These are phyloP conservation scores for Myathropa florea DNA, from an alignment of 2,888 invertebrate genomes.

Conservation along the genomic window DNA sequence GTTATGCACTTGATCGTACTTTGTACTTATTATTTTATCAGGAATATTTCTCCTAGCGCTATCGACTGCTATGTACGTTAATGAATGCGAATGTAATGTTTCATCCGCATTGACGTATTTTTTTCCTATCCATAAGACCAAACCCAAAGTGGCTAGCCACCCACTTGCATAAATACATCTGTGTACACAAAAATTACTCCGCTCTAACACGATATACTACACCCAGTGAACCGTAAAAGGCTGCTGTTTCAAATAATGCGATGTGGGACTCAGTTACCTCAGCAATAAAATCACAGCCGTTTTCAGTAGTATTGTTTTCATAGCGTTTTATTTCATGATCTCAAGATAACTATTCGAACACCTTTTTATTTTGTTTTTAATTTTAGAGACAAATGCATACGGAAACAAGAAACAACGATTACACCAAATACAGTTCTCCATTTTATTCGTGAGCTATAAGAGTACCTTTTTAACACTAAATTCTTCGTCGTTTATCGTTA, in stretches of 20 bases:
- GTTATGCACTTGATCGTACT: no score
- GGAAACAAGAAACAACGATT: constrained; percentile 19
- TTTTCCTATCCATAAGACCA: no score
- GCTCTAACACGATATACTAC: no score
- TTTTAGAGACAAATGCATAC: constrained; percentile 46
- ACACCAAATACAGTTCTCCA: constrained; percentile 26
- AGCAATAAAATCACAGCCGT: neutral
- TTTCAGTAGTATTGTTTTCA: neutral
- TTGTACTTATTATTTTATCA: no score
- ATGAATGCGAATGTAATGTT: no score
- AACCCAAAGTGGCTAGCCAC: neutral
- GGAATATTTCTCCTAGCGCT: no score
- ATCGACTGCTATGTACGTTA: no score
- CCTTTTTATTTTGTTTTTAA: neutral
- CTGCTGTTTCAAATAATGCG: neutral
- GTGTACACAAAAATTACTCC: no score
- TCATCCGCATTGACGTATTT: no score
- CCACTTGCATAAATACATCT: neutral
- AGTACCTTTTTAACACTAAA: constrained; percentile 48
- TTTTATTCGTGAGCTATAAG: constrained; percentile 49
- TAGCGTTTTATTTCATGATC: constrained; percentile 13
- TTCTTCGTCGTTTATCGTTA: constrained; percentile 55
- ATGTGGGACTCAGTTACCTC: neutral
- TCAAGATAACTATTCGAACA: constrained; percentile 28
- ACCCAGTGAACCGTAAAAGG: no score